Base-by-base conservation (phyloP, 1,140 invertebrate species). In the Sarcophaga bullata region DNA sequence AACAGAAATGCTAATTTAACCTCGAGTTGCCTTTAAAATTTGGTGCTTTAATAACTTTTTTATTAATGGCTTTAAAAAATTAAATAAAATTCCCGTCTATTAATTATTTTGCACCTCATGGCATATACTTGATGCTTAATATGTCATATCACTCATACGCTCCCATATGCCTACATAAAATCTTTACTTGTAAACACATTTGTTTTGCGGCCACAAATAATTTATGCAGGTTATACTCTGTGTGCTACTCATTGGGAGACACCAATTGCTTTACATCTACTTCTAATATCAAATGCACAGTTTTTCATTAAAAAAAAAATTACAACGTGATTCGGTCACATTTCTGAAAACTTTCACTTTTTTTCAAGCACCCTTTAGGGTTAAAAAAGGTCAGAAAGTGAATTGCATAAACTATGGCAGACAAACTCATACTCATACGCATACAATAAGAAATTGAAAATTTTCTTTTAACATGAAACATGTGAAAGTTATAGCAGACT, bases 251-350 rank as follows among this genome's bases (percentile, higher is more conserved):
- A 68, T 19, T 68, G 19, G n/a, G 62, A 68, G 19, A 68, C n/a
- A 19, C 62, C n/a, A 17, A 8, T n/a, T 19, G 62, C 19, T 68
- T 17, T 68, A 13, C 62, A 19, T 13, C 6, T 68, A 19, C 6
- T 19, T 58, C 11, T 11, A 58, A 6, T 17, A 8, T 19, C 6
- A 3, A 17, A 68, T n/a, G 19, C 5, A n/a, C 54, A 58, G 54
- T n/a, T 54, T 54, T 54, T 13, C 10, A 54, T 6, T 54, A 13
- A 62, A 37, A 37, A 37, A 37, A 1, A 68, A 52, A 10, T n/a
- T n/a, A 68, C 17, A 68, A 68, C 62, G 62, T 68, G 62, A 68
- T 8, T 19, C n/a, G 19, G 62, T 68, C 62, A 68, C 62, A 68
- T 68, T 68, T 58, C n/a, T 58, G 9, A 5, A 37, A 37, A 37